Percentiles rank a stretch among this genome's conserved stretches.
Conservation (phyloP, 2,888 invertebrate species). For the Marasmarcha lunaedactyla region DNA sequence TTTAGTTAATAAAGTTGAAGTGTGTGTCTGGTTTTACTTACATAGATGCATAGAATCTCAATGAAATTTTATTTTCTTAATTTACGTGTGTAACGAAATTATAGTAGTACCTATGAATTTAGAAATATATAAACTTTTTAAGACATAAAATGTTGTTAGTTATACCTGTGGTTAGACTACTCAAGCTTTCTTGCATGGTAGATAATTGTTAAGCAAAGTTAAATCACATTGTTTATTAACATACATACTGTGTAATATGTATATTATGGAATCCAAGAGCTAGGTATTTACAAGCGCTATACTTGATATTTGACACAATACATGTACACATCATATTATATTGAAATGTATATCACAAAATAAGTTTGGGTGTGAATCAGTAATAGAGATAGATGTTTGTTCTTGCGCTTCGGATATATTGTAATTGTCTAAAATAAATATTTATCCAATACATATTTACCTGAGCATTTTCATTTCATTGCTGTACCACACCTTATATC, state of each 20-base stretch:
- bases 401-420: constrained; percentile 56
- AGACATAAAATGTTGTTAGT: constrained; percentile 51
- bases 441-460: constrained; percentile 53
- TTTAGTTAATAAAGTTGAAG: constrained; percentile 16
- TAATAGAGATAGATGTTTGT: constrained; percentile 48
- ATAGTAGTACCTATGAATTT: constrained; percentile 36
- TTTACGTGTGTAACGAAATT: constrained; percentile 22
- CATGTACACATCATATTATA: constrained; percentile 27
- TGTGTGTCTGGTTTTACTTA: constrained; percentile 19
- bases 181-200: constrained; percentile 39
- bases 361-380: constrained; percentile 41
- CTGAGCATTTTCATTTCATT: constrained; percentile 23
- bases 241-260: constrained; percentile 44
- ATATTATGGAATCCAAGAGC: constrained; percentile 42
- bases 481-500: constrained; percentile 1
- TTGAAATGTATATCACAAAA: constrained; percentile 30
- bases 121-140: constrained; percentile 24
- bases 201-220: constrained; percentile 38
- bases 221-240: constrained; percentile 29
- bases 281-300: background rate
- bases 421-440: constrained; percentile 63
- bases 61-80: constrained; percentile 32
- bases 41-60: constrained; percentile 24
- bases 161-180: constrained; percentile 24
- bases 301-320: background rate